phyloP scores from a whole-genome alignment of 2,113 vertebrate genomes.

The Ciconia stormi region DNA sequence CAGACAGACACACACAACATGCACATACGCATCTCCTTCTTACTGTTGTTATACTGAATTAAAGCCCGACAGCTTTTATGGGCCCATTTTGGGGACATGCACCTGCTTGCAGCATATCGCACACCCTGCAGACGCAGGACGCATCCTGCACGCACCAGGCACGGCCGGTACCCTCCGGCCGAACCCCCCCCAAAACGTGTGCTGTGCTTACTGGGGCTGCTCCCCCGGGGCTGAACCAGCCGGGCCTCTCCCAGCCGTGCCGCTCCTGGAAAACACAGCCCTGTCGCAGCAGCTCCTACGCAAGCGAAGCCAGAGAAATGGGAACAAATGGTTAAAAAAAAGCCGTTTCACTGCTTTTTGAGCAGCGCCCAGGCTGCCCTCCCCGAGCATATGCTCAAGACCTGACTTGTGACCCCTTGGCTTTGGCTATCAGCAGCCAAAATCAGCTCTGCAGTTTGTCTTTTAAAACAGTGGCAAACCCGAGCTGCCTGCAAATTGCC shows the following conservation, averaged over 20 bases:
- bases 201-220: slow-evolving; percentile 82
- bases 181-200: rapidly evolving
- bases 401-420: neutral
- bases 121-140: neutral
- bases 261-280: slow-evolving; percentile 96
- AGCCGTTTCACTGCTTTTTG: neutral
- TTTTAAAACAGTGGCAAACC: neutral
- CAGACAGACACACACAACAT: neutral
- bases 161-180: neutral
- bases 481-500: neutral
- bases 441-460: neutral
- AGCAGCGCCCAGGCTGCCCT: neutral
- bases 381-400: rapidly evolving
- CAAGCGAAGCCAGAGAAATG: neutral
- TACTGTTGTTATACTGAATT: neutral
- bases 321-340: neutral
- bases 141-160: rapidly evolving
- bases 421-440: neutral
- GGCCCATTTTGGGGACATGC: rapidly evolving
- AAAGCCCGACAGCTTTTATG: neutral
- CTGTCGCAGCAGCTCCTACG: slow-evolving; percentile 84
- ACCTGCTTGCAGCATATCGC: neutral
- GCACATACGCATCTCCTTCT: neutral
- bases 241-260: slow-evolving; percentile 95
- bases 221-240: slow-evolving; percentile 86